Evolutionary conservation across 2,113 vertebrate genomes (phyloP), one percentile per base, ranked within the genome.

Genomic region (rat (Rattus norvegicus)): DNA sequence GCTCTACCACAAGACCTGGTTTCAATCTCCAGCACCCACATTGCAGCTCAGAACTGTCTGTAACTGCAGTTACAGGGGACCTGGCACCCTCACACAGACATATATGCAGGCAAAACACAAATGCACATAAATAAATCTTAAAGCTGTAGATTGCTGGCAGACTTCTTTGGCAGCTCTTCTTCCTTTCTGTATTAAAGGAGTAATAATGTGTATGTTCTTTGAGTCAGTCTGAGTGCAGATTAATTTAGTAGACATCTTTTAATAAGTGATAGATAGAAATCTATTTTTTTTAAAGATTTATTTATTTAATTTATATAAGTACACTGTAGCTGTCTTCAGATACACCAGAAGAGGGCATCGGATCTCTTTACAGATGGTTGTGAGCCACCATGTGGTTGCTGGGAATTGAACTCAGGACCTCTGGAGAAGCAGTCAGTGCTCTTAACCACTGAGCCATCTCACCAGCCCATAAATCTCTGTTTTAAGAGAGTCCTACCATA

Each of bases 221-320:
- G 87, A 92, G n/a, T 54, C 73, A 79, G 0, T 56, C 85, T 93
- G 91, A 93, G 10, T 95, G 80, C 76, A 94, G 26, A 79, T 92
- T 86, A 93, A 73, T 11, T 75, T 91, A 76, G 52, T 54, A 91
- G 26, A 39, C 69, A 28, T 77, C 81, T 83, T 52, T 67, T 77
- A 96, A 76, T 94, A 47, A 76, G 24, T 89, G 70, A 43, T 91
- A 86, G 86, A 77, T 89, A 14, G 73, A 70, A 92, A 69, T 43
- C 43, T 43, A 43, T 43, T 43, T 43, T 43, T 43, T 43, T 43
- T 43, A 43, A 43, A 43, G 43, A 43, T 43, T 43, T 43, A 43
- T 43, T 43, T 43, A 43, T 43, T 43, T 43, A 2, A 43, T 43
- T 43, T 43, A 43, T 43, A 43, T 43, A 43, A 43, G 43, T 43